Percentiles rank a stretch among this genome's conserved stretches.
Evolutionary conservation across 2,888 invertebrate species (phyloP).

Genomic region (Phytoseiulus persimilis): DNA sequence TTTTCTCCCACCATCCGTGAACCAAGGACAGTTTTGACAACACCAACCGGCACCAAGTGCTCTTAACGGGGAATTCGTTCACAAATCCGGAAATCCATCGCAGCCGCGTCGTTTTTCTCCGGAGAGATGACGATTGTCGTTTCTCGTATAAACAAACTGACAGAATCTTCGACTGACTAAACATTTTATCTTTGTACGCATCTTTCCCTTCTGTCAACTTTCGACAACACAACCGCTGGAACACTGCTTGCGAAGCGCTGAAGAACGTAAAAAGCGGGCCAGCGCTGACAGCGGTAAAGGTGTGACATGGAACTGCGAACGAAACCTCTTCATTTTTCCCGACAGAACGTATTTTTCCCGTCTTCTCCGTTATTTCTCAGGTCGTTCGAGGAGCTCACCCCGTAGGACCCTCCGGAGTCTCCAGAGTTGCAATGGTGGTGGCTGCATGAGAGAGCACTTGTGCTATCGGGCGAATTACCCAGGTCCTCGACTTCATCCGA

Average conservation of each 20-base stretch:
- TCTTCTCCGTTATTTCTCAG: no score
- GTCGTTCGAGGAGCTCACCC: no score
- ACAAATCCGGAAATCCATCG: background rate
- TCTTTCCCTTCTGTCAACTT: background rate
- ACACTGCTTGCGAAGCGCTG: background rate
- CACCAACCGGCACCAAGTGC: background rate
- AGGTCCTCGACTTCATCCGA: background rate
- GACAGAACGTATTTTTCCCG: no score
- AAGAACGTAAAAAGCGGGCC: background rate
- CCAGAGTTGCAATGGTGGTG: no score
- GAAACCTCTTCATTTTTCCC: no score
- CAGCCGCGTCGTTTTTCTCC: background rate
- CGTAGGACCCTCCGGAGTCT: no score
- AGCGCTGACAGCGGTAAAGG: no score
- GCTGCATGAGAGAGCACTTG: background rate
- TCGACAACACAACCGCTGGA: background rate
- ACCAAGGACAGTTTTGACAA: background rate
- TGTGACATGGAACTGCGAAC: no score
- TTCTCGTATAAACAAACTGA: background rate
- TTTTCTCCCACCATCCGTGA: background rate
- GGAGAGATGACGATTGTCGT: background rate
- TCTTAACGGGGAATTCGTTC: background rate
- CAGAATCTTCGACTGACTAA: background rate
- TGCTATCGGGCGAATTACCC: background rate
- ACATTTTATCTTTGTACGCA: background rate